Percentiles rank a stretch among this genome's conserved stretches.
Evolutionary conservation across 2,888 invertebrate species (phyloP).

Genomic region (Matsumyia berberina): DNA sequence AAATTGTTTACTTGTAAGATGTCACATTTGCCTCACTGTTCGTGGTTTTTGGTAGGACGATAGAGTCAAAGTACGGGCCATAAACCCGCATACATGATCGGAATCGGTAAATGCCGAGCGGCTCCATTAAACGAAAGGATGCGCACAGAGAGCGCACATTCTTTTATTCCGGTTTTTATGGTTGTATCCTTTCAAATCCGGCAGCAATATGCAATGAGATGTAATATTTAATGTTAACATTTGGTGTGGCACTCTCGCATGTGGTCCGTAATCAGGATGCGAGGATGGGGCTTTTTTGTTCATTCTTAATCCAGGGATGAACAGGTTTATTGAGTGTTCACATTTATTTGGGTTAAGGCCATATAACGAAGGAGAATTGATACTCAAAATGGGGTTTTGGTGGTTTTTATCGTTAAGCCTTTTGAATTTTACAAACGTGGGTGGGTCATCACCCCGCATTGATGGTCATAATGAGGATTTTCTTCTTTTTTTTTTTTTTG

Average conservation of each 20-base stretch:
- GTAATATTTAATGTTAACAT: constrained; percentile 63
- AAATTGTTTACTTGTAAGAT: too few species aligned
- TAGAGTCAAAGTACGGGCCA: constrained; percentile 16
- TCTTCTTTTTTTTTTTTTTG: too few species aligned
- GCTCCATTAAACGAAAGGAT: constrained; percentile 20
- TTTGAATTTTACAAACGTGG: background rate
- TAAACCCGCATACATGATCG: constrained; percentile 54
- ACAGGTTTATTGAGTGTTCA: constrained; percentile 47
- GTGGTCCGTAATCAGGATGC: constrained; percentile 19
- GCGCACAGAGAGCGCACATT: background rate
- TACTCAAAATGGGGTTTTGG: background rate
- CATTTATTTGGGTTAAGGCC: constrained; percentile 16
- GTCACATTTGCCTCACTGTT: constrained; percentile 1
- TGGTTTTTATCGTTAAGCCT: background rate
- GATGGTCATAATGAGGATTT: background rate
- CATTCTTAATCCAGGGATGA: constrained; percentile 6
- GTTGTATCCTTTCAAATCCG: constrained; percentile 46
- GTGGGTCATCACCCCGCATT: background rate
- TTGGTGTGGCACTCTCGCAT: constrained; percentile 22
- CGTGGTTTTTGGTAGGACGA: background rate
- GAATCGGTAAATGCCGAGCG: constrained; percentile 40
- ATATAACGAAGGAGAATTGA: background rate
- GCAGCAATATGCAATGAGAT: constrained; percentile 50
- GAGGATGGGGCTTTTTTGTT: background rate
- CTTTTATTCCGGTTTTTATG: constrained; percentile 49